Percentiles rank a stretch among this genome's conserved stretches.
Conservation (phyloP, 2,888 invertebrate species). For the Odontocerum albicorne region DNA sequence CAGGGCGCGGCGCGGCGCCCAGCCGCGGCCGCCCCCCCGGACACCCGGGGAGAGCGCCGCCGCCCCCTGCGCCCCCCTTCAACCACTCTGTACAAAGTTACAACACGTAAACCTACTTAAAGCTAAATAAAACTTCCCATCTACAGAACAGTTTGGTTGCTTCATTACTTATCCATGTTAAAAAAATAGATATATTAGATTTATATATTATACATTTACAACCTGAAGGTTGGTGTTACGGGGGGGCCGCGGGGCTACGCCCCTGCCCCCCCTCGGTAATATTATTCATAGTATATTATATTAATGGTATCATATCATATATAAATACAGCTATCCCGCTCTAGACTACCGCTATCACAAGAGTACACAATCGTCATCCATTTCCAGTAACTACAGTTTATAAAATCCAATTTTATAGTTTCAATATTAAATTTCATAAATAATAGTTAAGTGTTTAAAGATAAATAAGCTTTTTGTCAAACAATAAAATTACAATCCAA, state of each 20-base stretch:
- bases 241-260: slow-evolving; percentile 18
- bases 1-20: slow-evolving; percentile 11
- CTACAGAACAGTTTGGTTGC: slow-evolving; percentile 37
- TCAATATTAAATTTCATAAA: slow-evolving; percentile 22
- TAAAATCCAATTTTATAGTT: slow-evolving; percentile 16
- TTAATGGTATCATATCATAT: neutral
- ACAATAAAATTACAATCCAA: slow-evolving; percentile 33
- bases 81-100: slow-evolving; percentile 45
- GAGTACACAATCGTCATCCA: slow-evolving; percentile 30
- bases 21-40: neutral
- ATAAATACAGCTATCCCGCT: slow-evolving; percentile 11
- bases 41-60: neutral
- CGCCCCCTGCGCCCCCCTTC: slow-evolving; percentile 24
- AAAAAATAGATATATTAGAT: slow-evolving; percentile 35
- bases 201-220: slow-evolving; percentile 35
- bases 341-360: slow-evolving; percentile 35
- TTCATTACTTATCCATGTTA: slow-evolving; percentile 32
- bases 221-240: slow-evolving; percentile 28
- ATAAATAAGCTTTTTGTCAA: slow-evolving; percentile 30
- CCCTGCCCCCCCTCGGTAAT: slow-evolving; percentile 5
- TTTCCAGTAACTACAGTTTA: slow-evolving; percentile 29
- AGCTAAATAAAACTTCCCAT: slow-evolving; percentile 36
- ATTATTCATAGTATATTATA: neutral
- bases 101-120: slow-evolving; percentile 46
- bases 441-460: slow-evolving; percentile 23